A percentile compares a stretch with the other conserved stretches of the same genome.
Evolutionary conservation across 1,140 invertebrate genomes (phyloP).

Genomic region (Ptiloglossa arizonensis): DNA sequence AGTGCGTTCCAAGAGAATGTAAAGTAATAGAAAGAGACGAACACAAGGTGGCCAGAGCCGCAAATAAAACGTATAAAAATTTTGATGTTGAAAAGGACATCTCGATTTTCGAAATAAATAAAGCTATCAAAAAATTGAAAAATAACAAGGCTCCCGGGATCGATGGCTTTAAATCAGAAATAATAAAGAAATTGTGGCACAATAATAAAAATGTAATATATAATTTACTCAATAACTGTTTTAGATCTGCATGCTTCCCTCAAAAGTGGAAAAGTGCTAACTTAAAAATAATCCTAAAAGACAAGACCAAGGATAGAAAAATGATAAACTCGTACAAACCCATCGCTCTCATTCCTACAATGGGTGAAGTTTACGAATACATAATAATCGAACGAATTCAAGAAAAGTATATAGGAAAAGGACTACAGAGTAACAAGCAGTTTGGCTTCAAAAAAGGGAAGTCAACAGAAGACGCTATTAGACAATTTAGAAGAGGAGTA

Average conservation of each 20-base stretch:
- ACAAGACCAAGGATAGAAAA: slow-evolving; percentile 28
- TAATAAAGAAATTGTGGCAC: neutral
- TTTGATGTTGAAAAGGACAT: too few relatives aligned
- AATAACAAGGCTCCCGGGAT: neutral
- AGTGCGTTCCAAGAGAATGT: too few relatives aligned
- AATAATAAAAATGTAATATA: neutral
- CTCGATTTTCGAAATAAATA: too few relatives aligned
- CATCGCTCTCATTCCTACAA: slow-evolving; percentile 62
- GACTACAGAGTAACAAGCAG: slow-evolving; percentile 10
- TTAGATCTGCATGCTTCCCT: slow-evolving; percentile 58
- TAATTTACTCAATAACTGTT: slow-evolving; percentile 45
- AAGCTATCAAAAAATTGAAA: too few relatives aligned
- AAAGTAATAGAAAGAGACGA: too few relatives aligned
- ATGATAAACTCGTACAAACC: slow-evolving; percentile 66
- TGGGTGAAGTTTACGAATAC: slow-evolving; percentile 67
- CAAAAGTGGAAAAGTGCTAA: slow-evolving; percentile 66
- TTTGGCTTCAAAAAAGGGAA: slow-evolving; percentile 27
- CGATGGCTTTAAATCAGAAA: neutral
- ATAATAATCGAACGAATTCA: slow-evolving; percentile 53
- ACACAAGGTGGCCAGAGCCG: too few relatives aligned
- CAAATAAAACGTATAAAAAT: too few relatives aligned
- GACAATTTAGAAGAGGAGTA: too few relatives aligned
- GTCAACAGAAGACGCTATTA: slow-evolving; percentile 61
- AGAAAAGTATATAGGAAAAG: neutral
- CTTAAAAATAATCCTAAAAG: slow-evolving; percentile 66